A percentile compares a stretch with the other conserved stretches of the same genome.
Evolutionary conservation across 2,888 invertebrate genomes (phyloP).

Genomic region (Andrena haemorrhoa): DNA sequence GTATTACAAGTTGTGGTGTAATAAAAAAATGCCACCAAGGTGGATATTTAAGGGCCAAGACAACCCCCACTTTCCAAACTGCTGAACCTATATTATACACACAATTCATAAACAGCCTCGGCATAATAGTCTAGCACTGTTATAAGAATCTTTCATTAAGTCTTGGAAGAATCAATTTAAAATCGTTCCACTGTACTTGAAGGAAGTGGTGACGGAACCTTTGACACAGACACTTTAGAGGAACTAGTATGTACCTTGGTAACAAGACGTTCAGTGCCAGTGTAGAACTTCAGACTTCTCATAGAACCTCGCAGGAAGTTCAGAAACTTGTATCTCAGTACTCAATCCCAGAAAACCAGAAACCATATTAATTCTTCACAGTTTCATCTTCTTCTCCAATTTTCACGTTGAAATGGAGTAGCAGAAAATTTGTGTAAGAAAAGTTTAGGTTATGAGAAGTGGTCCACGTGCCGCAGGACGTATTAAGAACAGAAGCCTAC

Average conservation of each 20-base stretch:
- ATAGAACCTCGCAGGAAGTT: not conserved
- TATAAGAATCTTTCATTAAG: no score
- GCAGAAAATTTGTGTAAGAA: no score
- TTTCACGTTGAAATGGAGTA: no score
- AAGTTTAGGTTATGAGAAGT: not conserved
- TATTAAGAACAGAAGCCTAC: constrained; percentile 16
- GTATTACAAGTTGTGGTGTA: no score
- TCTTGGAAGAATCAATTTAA: no score
- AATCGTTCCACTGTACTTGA: not conserved
- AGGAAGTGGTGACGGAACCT: not conserved
- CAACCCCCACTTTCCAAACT: no score
- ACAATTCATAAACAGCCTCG: no score
- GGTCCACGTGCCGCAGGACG: not conserved
- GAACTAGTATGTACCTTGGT: not conserved
- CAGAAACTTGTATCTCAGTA: not conserved
- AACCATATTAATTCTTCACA: not conserved
- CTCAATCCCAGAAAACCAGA: not conserved
- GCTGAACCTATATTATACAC: no score
- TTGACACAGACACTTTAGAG: not conserved
- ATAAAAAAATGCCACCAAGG: no score
- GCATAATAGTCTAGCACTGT: no score
- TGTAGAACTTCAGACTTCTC: not conserved
- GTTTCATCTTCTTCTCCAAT: not conserved
- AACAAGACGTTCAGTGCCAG: not conserved
- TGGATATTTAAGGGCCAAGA: no score